Evolutionary conservation across 2,113 vertebrate species (phyloP).

Genomic region (Camelus dromedarius): DNA sequence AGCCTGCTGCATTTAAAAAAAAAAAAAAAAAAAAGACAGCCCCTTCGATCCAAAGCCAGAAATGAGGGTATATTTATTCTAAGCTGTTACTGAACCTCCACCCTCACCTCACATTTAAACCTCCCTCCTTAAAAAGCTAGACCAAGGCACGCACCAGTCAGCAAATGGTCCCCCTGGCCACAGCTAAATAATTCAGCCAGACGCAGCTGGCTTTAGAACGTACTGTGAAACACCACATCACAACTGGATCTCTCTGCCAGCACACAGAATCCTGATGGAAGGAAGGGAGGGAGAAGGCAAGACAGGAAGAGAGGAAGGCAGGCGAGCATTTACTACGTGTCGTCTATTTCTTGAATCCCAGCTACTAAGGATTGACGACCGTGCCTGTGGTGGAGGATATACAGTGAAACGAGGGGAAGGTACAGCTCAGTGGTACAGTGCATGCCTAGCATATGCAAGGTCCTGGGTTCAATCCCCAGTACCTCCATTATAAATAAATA

Average conservation of each 20-base stretch:
- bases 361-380: background rate
- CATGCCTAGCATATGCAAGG: no score
- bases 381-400: background rate
- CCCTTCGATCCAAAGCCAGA: background rate
- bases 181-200: background rate
- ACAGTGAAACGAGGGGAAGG: background rate
- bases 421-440: no score
- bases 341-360: background rate
- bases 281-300: background rate
- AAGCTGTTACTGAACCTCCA: conserved; percentile 4
- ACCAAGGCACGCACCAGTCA: background rate
- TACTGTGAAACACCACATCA: background rate
- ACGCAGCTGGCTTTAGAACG: background rate
- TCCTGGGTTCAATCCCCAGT: no score
- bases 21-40: background rate
- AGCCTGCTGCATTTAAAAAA: background rate
- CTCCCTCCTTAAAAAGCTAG: conserved; percentile 15
- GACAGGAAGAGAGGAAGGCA: background rate
- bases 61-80: background rate
- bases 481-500: no score
- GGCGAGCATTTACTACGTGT: background rate
- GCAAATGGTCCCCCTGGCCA: background rate
- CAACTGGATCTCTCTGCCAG: background rate
- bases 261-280: background rate
- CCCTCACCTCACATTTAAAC: background rate